A percentile compares a stretch with the other conserved stretches of the same genome.
These are phyloP conservation scores for Calameuta pallipes DNA, from an alignment of 2,888 invertebrate genomes.

Conservation along the genomic window DNA sequence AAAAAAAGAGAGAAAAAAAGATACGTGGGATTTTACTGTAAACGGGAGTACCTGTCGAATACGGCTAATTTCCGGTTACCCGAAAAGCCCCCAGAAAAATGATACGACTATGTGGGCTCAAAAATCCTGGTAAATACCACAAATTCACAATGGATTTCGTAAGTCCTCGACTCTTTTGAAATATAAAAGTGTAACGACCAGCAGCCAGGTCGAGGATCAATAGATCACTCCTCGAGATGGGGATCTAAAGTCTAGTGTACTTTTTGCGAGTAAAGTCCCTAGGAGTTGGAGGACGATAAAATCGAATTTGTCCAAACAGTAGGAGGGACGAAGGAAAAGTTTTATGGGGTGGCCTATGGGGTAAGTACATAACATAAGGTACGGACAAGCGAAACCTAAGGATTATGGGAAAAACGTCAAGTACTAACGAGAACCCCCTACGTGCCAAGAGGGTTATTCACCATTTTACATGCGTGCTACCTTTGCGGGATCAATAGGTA, in stretches of 20 bases:
- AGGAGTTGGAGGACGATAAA: slow-evolving; percentile 36
- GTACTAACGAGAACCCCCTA: slow-evolving; percentile 1
- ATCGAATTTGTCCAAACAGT: slow-evolving; percentile 54
- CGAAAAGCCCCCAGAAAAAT: neutral
- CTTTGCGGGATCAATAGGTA: too few relatives aligned
- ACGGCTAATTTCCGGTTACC: slow-evolving; percentile 1
- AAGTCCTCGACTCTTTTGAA: neutral
- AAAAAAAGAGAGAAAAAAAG: too few relatives aligned
- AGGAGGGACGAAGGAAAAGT: slow-evolving; percentile 28
- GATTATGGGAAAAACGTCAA: neutral
- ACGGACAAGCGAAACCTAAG: neutral
- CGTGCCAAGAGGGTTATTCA: too few relatives aligned
- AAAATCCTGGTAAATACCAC: neutral
- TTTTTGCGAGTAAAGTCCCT: neutral
- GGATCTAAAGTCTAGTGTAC: neutral
- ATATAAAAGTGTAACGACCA: slow-evolving; percentile 1
- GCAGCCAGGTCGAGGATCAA: neutral
- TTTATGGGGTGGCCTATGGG: slow-evolving; percentile 1
- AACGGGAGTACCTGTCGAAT: slow-evolving; percentile 1
- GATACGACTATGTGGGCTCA: neutral
- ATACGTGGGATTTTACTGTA: neutral
- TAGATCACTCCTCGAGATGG: too few relatives aligned
- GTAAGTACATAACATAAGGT: neutral
- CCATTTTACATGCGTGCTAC: too few relatives aligned
- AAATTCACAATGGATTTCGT: neutral